Percentiles rank a stretch among this genome's conserved stretches.
phyloP scores from a whole-genome alignment of 2,113 vertebrate species.

The Verasper variegatus region DNA sequence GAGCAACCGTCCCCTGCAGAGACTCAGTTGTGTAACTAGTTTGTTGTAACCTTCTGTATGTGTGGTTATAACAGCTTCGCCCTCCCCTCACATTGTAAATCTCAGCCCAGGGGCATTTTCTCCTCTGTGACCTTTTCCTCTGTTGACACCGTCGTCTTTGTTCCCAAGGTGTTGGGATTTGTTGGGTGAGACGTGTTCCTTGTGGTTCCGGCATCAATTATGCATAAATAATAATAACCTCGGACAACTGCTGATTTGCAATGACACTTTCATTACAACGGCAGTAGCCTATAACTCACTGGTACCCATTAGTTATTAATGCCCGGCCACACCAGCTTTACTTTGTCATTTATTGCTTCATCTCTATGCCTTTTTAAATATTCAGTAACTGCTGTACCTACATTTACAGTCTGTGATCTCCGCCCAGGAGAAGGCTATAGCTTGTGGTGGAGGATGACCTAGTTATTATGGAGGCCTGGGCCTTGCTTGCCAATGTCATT shows the following conservation, averaged over 20 bases:
- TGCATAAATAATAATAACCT: constrained; percentile 89
- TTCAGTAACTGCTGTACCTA: constrained; percentile 86
- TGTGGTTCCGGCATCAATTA: constrained; percentile 85
- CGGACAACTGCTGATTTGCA: constrained; percentile 88
- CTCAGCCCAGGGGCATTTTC: constrained; percentile 63
- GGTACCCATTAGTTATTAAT: constrained; percentile 87
- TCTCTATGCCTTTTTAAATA: constrained; percentile 87
- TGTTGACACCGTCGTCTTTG: constrained; percentile 77
- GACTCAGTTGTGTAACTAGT: constrained; percentile 18
- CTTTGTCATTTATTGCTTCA: constrained; percentile 88
- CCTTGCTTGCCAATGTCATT: constrained; percentile 62
- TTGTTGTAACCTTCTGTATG: constrained; percentile 40
- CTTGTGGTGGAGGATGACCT: constrained; percentile 73
- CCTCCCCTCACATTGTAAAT: constrained; percentile 61
- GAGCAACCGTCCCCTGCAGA: not conserved
- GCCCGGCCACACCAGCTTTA: constrained; percentile 84
- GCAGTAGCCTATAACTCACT: constrained; percentile 84
- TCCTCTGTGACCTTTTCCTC: constrained; percentile 78
- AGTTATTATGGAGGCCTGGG: constrained; percentile 59
- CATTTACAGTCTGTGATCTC: constrained; percentile 84
- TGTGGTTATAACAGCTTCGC: constrained; percentile 28
- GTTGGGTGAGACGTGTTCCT: constrained; percentile 76
- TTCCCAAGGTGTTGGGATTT: constrained; percentile 75
- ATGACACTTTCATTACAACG: constrained; percentile 87
- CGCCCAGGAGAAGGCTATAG: constrained; percentile 66